Conservation (phyloP, 37 sponge, comb jelly and placozoan genomes). For the Amphimedon queenslandica region DNA sequence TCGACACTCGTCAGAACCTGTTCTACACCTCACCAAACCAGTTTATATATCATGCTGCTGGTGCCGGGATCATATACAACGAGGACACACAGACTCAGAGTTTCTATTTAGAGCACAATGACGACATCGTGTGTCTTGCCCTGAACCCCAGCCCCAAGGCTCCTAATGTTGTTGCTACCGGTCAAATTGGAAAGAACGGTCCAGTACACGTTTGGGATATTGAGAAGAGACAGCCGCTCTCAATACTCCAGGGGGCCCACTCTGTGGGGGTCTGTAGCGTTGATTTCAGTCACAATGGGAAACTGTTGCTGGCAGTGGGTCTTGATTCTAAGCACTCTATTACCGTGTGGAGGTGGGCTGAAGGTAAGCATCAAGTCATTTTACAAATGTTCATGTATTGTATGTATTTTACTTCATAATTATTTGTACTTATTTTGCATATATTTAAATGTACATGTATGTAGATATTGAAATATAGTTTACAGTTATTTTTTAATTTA, state of each 20-base stretch:
- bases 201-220: constrained; percentile 90
- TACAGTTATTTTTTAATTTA: too few species aligned
- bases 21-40: constrained; percentile 56
- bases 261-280: constrained; percentile 86
- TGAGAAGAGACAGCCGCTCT: constrained; percentile 82
- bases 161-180: constrained; percentile 64
- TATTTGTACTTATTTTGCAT: too few species aligned
- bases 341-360: constrained; percentile 89
- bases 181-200: constrained; percentile 87
- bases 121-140: constrained; percentile 86
- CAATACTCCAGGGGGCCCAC: constrained; percentile 90
- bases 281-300: constrained; percentile 89
- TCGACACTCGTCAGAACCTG: constrained; percentile 92
- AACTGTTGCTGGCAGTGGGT: constrained; percentile 86
- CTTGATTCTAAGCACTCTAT: constrained; percentile 77
- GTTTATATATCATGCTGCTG: constrained; percentile 91
- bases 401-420: too few species aligned
- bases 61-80: constrained; percentile 82
- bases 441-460: too few species aligned
- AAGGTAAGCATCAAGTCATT: too few species aligned
- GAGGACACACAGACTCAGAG: constrained; percentile 65
- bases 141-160: constrained; percentile 62
- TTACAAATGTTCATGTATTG: too few species aligned
- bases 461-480: too few species aligned
- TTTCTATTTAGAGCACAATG: constrained; percentile 97